Conservation (phyloP, 2,797 vertebrate genomes). For the Dallia pectoralis region DNA sequence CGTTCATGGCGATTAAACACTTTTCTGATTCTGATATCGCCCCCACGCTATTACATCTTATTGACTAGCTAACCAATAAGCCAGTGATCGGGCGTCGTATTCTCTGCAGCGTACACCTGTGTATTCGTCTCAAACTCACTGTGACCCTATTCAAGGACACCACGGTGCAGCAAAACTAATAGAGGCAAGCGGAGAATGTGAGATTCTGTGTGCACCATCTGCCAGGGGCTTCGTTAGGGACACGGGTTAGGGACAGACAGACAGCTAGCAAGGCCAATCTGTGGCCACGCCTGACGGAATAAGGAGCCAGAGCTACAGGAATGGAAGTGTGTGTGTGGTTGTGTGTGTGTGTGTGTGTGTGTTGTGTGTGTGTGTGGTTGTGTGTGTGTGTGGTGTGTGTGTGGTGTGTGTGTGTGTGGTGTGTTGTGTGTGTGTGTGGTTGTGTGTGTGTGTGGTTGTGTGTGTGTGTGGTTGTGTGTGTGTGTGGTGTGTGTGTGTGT, state of each 20-base stretch:
- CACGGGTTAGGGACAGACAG: slow-evolving; percentile 14
- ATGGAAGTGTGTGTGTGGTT: slow-evolving; percentile 4
- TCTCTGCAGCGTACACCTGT: too few species aligned
- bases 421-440: slow-evolving; percentile 1
- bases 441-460: slow-evolving; percentile 16
- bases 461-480: too few species aligned
- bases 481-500: too few species aligned
- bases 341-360: slow-evolving; percentile 6
- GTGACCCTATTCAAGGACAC: background rate
- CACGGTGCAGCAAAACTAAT: background rate
- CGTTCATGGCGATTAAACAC: too few species aligned
- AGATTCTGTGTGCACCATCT: slow-evolving; percentile 32
- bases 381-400: slow-evolving; percentile 15
- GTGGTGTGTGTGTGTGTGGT: background rate
- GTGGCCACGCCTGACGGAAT: background rate
- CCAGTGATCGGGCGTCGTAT: too few species aligned
- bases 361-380: slow-evolving; percentile 6
- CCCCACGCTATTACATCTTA: too few species aligned
- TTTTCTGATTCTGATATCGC: too few species aligned
- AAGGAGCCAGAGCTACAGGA: background rate
- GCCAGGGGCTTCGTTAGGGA: slow-evolving; percentile 27
- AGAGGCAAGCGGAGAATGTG: background rate
- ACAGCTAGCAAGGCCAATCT: slow-evolving; percentile 7
- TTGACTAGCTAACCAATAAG: too few species aligned
- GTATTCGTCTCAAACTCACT: background rate